Conservation (phyloP, 2,113 vertebrate species). For the Antennarius striatus region DNA sequence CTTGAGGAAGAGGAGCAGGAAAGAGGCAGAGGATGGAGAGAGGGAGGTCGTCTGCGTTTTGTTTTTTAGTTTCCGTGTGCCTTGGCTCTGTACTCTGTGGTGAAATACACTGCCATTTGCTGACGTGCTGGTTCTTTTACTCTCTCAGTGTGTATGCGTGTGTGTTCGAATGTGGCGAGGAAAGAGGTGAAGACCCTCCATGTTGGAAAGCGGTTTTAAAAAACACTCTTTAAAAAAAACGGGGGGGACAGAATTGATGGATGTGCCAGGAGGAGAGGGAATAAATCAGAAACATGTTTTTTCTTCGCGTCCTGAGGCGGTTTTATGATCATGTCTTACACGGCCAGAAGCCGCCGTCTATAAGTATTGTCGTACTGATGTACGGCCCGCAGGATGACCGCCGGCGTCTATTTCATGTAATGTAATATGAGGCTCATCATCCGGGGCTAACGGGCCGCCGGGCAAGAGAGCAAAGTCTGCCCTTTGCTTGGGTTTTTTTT, state of each 20-base stretch:
- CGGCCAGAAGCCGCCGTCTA: constrained; percentile 14
- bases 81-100: constrained; percentile 62
- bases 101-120: constrained; percentile 57
- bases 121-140: constrained; percentile 36
- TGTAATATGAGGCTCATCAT: constrained; percentile 59
- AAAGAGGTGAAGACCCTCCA: constrained; percentile 34
- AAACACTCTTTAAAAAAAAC: constrained; percentile 37
- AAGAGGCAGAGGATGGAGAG: constrained; percentile 31
- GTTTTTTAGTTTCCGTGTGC: constrained; percentile 53
- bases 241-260: not conserved
- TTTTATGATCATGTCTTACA: constrained; percentile 28
- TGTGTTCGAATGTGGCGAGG: constrained; percentile 36
- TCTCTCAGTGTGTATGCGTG: constrained; percentile 45
- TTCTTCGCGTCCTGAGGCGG: constrained; percentile 31
- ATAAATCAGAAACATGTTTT: constrained; percentile 37
- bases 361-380: constrained; percentile 37
- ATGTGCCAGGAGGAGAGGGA: constrained; percentile 11
- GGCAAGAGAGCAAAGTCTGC: constrained; percentile 53
- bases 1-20: constrained; percentile 37
- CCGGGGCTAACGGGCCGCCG: constrained; percentile 35
- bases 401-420: constrained; percentile 26
- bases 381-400: constrained; percentile 26
- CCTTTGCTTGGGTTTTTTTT: constrained; percentile 70
- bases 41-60: constrained; percentile 46
- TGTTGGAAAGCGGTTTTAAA: constrained; percentile 18